A percentile compares a stretch with the other conserved stretches of the same genome.
These are phyloP conservation scores for Neopelma chrysocephalum DNA, from an alignment of 2,797 vertebrate genomes.

Conservation along the genomic window DNA sequence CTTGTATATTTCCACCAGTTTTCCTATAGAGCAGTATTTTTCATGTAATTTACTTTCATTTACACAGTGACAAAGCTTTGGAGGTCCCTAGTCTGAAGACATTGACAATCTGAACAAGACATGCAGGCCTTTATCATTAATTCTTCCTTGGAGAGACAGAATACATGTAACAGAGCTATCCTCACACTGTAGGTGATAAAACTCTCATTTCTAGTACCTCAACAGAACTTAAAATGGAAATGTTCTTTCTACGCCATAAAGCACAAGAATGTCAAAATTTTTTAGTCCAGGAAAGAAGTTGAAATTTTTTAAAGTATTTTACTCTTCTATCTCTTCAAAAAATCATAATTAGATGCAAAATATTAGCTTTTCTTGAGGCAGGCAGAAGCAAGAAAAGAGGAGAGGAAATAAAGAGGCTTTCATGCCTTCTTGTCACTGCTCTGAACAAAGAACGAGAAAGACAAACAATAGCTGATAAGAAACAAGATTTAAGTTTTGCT, in stretches of 20 bases:
- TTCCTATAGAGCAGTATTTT: not conserved
- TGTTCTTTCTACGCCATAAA: not conserved
- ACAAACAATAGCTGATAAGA: not conserved
- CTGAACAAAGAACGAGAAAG: not conserved
- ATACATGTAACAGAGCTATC: not conserved
- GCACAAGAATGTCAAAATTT: not conserved
- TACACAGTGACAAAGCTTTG: not conserved
- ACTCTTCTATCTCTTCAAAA: not conserved
- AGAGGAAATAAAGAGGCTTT: not conserved
- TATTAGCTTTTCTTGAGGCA: not conserved
- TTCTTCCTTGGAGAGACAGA: not conserved
- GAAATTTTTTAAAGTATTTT: not conserved
- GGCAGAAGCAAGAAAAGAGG: not conserved
- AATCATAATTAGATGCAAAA: not conserved
- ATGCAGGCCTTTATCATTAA: not conserved
- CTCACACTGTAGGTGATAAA: not conserved
- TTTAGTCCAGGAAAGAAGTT: not conserved
- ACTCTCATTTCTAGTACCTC: not conserved
- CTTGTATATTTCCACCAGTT: not conserved
- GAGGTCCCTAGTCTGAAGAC: not conserved
- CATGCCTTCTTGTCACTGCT: not conserved
- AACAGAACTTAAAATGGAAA: not conserved
- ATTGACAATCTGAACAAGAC: not conserved
- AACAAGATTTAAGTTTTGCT: not conserved
- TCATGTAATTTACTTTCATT: not conserved